Evolutionary conservation across 2,113 vertebrate genomes (phyloP).

Genomic region (Myotis yumanensis): DNA sequence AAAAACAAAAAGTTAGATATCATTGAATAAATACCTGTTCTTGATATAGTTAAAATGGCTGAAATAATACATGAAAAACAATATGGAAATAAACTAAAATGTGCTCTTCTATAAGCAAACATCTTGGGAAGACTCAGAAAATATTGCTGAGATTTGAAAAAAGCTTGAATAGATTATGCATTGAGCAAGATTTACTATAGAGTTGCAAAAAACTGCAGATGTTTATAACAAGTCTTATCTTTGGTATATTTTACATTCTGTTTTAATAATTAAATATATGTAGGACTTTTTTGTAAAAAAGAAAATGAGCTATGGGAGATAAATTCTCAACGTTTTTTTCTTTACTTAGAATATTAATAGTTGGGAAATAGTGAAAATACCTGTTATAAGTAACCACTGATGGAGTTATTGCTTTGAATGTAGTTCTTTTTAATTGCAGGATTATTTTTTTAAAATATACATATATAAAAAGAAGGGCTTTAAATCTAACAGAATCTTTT

Average conservation of each 20-base stretch:
- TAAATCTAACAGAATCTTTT: neutral
- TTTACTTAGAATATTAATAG: neutral
- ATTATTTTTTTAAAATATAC: neutral
- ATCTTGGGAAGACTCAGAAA: neutral
- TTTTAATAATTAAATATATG: conserved; percentile 25
- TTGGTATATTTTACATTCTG: neutral
- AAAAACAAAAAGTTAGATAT: neutral
- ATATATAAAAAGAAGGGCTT: neutral
- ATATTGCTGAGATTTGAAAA: neutral
- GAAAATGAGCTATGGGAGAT: neutral
- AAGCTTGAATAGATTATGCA: neutral
- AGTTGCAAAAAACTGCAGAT: neutral
- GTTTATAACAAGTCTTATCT: neutral
- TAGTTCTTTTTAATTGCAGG: neutral
- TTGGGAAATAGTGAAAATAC: neutral
- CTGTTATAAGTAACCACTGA: neutral
- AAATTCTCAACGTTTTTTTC: neutral
- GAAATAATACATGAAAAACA: conserved; percentile 1
- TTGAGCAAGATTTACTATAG: neutral
- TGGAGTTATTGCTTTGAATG: neutral
- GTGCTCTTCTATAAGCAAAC: neutral
- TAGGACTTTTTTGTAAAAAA: neutral
- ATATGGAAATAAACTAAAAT: conserved; percentile 4
- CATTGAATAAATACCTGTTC: neutral
- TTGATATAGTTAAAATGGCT: neutral